Evolutionary conservation across 2,888 invertebrate species (phyloP).

Genomic region (Scaptomyza cyrtandrae): DNA sequence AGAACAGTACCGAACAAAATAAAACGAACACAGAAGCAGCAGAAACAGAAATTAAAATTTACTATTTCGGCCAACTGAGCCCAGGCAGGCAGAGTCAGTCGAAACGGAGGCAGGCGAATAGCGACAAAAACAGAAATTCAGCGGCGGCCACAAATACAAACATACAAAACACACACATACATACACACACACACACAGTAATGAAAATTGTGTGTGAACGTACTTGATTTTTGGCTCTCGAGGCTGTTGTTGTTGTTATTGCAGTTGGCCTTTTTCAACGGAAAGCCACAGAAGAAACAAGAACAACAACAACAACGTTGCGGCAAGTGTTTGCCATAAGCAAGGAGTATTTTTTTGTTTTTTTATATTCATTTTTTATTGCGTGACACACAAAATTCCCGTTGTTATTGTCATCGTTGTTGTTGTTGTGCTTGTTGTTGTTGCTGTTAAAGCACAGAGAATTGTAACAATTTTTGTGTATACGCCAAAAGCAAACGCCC

Average conservation of each 20-base stretch:
- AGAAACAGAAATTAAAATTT: constrained; percentile 35
- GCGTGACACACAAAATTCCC: constrained; percentile 64
- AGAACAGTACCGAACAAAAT: constrained; percentile 22
- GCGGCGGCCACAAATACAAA: constrained; percentile 31
- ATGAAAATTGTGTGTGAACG: constrained; percentile 68
- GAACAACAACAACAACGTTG: constrained; percentile 18
- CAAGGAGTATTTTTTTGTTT: constrained; percentile 13
- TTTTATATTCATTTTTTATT: constrained; percentile 38
- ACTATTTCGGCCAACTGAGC: constrained; percentile 52
- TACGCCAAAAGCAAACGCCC: constrained; percentile 38
- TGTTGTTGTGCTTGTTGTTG: constrained; percentile 38
- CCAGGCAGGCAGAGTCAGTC: constrained; percentile 6
- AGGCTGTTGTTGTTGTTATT: constrained; percentile 21
- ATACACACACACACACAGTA: constrained; percentile 11
- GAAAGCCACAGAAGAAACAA: constrained; percentile 42
- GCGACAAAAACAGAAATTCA: constrained; percentile 59
- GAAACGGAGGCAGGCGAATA: constrained; percentile 31
- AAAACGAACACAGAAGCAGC: constrained; percentile 20
- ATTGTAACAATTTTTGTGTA: constrained; percentile 72
- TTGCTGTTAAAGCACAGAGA: constrained; percentile 42
- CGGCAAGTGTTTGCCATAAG: constrained; percentile 31
- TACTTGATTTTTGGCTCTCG: constrained; percentile 70
- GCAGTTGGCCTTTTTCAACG: constrained; percentile 55
- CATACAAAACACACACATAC: constrained; percentile 9
- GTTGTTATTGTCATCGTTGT: constrained; percentile 41